Conservation (phyloP, 1,140 invertebrate species). For the Brachionus angularis region DNA sequence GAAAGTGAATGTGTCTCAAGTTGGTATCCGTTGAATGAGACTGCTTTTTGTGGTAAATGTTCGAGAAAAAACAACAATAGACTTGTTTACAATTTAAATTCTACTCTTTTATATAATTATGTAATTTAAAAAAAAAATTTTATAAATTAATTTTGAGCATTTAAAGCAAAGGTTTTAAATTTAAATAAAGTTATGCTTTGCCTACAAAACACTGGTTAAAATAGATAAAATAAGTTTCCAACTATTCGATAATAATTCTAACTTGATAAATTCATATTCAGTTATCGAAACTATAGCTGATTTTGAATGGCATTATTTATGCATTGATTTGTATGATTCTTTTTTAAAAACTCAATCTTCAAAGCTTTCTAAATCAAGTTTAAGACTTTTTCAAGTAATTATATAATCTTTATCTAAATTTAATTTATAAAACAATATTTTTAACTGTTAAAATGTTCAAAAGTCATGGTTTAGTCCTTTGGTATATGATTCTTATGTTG, state of each 20-base stretch:
- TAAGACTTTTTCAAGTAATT: not conserved
- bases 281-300: not conserved
- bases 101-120: not conserved
- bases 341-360: not conserved
- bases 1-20: not conserved
- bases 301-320: slow-evolving; percentile 21
- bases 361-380: not conserved
- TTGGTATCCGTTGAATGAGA: not conserved
- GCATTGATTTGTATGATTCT: slow-evolving; percentile 20
- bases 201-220: not conserved
- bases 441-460: not conserved
- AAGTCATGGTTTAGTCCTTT: not conserved
- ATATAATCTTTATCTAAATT: no score
- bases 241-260: not conserved
- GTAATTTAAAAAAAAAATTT: not conserved
- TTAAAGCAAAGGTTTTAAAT: no score
- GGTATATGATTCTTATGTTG: no score
- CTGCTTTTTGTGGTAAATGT: slow-evolving; percentile 29
- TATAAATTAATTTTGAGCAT: not conserved
- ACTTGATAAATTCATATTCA: not conserved
- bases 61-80: not conserved
- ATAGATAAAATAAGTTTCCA: slow-evolving; percentile 1
- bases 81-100: not conserved
- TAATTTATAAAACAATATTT: not conserved
- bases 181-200: slow-evolving; percentile 39